phyloP scores from a whole-genome alignment of 2,797 vertebrate species.

The Takifugu rubripes region DNA sequence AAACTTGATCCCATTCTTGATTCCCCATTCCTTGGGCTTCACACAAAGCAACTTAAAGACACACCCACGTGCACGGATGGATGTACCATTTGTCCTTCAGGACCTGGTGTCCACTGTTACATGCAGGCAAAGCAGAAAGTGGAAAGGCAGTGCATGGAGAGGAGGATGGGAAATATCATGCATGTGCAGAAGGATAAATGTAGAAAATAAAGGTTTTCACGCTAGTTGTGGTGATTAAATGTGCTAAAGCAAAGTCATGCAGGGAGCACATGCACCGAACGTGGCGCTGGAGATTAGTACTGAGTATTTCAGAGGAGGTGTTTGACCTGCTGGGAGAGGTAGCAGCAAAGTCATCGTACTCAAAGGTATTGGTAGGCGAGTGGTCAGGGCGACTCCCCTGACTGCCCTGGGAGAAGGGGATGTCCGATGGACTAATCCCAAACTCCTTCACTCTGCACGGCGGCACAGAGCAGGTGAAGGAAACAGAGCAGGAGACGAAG shows the following conservation, averaged over 20 bases:
- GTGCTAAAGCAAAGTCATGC: constrained; percentile 11
- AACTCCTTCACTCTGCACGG: constrained; percentile 94
- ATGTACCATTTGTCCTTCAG: constrained; percentile 8
- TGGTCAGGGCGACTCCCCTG: constrained; percentile 90
- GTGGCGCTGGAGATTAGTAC: constrained; percentile 6
- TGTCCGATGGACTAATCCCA: constrained; percentile 97
- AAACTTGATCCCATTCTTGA: too few relatives aligned
- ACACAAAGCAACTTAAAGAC: constrained; percentile 1
- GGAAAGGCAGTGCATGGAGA: constrained; percentile 11
- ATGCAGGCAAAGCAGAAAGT: constrained; percentile 5
- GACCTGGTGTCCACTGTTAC: neutral
- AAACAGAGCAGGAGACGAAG: constrained; percentile 44
- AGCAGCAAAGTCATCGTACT: constrained; percentile 90
- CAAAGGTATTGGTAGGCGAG: constrained; percentile 92
- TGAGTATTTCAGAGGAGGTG: constrained; percentile 44
- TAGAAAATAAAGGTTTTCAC: constrained; percentile 2
- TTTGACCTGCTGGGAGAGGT: constrained; percentile 87
- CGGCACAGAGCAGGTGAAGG: constrained; percentile 45
- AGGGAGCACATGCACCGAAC: constrained; percentile 31
- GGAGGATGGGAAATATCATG: constrained; percentile 30
- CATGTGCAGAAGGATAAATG: constrained; percentile 20
- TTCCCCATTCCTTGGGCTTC: too few relatives aligned
- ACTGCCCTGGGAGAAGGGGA: constrained; percentile 94
- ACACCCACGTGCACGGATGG: constrained; percentile 3
- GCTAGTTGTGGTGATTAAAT: constrained; percentile 20